phyloP scores from a whole-genome alignment of 2,888 invertebrate genomes.

The Trachelus tabidus region DNA sequence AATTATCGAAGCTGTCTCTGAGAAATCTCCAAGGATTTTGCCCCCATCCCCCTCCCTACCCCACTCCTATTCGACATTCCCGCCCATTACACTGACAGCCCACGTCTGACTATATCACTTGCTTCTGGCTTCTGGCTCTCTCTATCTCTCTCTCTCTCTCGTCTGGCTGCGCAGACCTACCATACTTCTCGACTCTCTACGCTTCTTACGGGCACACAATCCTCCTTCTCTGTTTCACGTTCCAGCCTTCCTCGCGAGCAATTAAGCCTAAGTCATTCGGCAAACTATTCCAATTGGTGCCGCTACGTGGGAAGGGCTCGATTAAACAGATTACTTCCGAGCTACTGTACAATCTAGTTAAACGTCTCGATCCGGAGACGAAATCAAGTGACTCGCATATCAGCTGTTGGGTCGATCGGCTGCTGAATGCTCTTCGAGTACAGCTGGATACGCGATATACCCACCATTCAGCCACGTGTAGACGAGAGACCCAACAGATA shows the following conservation, averaged over 20 bases:
- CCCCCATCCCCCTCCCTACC: not conserved
- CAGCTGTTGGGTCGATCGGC: not conserved
- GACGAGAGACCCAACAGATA: not conserved
- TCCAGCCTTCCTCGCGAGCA: not conserved
- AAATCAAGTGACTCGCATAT: constrained; percentile 7
- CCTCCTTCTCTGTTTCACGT: no score
- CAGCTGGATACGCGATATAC: no score
- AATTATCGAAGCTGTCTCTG: constrained; percentile 54
- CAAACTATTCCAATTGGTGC: constrained; percentile 32
- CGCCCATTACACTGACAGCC: not conserved
- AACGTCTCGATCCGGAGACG: constrained; percentile 14
- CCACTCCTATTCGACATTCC: not conserved
- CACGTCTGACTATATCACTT: no score
- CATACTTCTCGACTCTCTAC: no score
- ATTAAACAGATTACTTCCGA: constrained; percentile 41
- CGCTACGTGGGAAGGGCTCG: constrained; percentile 33
- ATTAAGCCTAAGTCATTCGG: constrained; percentile 24
- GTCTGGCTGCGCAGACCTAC: no score
- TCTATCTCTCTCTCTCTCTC: no score
- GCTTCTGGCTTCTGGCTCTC: no score
- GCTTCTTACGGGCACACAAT: not conserved
- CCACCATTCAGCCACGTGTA: not conserved
- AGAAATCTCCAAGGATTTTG: constrained; percentile 8
- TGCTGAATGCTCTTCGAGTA: no score
- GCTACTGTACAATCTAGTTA: constrained; percentile 27